Evolutionary conservation across 1,140 invertebrate genomes (phyloP), one percentile per base, ranked within the genome.

Genomic region (Sitobion miscanthi): DNA sequence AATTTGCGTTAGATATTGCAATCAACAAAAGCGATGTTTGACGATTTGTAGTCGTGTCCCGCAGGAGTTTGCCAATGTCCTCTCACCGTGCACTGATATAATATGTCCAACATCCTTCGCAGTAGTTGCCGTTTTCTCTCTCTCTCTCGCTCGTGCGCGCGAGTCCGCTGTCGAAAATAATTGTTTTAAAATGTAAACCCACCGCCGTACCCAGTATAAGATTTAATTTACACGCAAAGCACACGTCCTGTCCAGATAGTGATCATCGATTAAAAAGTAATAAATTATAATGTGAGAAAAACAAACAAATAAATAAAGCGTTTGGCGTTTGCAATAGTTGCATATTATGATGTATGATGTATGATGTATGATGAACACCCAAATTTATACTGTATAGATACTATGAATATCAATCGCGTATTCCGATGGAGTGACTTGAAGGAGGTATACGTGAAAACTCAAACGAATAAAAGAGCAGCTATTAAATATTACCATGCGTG

Each of bases 11-110:
- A 23, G 83, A 42, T 86, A 86, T 86, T 86, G 83, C 83, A 86
- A 86, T 86, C 83, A 86, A 42, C 42, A 21, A 45, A 42, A 11
- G 62, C 82, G 6, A 83, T 83, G 82, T 83, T 42, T 30, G 42
- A 86, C 83, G 83, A 86, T 86, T 86, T 23, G 82, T 85, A 85
- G 45, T 85, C 83, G 83, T 25, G 38, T 86, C 83, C 38, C 83
- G 83, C 38, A 86, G 83, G 83, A 86, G 45, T 86, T 86, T 25
- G 23, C 83, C 38, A 9, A 42, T 25, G 23, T 11, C 11, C 38
- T 3, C 42, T 86, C 42, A 21, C 14, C 38, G 21, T 25, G 42
- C 38, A 86, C 8, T 42, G 38, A 25, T 42, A 45, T 25, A 42
- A 38, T 45, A 45, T 45, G 23, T 38, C 38, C 42, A 86, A 86